These are phyloP conservation scores for Andricus curvator DNA, from an alignment of 2,888 invertebrate genomes.

Conservation along the genomic window DNA sequence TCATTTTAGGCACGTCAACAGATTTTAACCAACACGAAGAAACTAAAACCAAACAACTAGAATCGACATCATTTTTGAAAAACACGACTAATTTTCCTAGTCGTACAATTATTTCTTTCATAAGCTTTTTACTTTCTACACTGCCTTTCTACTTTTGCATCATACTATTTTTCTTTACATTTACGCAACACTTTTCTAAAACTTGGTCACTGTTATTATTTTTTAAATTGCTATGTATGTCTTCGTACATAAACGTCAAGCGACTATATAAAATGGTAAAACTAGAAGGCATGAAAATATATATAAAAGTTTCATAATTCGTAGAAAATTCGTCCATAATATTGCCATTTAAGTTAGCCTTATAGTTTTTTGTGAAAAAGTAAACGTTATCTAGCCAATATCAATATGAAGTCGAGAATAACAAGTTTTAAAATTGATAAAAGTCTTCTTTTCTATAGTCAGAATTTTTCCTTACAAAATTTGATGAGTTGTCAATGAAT, in stretches of 20 bases:
- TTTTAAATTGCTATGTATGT: not conserved
- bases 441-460: not conserved
- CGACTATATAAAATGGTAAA: conserved; percentile 34
- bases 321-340: conserved; percentile 21
- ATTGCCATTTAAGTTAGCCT: conserved; percentile 7
- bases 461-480: not conserved
- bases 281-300: conserved; percentile 21
- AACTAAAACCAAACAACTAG: not conserved
- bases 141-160: conserved; percentile 3
- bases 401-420: not conserved
- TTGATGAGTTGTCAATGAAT: not conserved
- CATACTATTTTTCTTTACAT: not conserved
- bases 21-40: not conserved
- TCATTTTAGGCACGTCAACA: conserved; percentile 17
- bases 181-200: conserved; percentile 10
- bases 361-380: conserved; percentile 8
- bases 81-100: not conserved
- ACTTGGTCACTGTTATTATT: not conserved
- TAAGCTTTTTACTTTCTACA: conserved; percentile 2
- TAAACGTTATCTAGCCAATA: not conserved
- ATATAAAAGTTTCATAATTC: conserved; percentile 22
- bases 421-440: not conserved
- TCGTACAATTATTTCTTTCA: not conserved
- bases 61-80: not conserved
- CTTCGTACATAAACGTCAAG: conserved; percentile 11